Evolutionary conservation across 2,113 vertebrate genomes (phyloP).

Genomic region (Callopanchax toddi): DNA sequence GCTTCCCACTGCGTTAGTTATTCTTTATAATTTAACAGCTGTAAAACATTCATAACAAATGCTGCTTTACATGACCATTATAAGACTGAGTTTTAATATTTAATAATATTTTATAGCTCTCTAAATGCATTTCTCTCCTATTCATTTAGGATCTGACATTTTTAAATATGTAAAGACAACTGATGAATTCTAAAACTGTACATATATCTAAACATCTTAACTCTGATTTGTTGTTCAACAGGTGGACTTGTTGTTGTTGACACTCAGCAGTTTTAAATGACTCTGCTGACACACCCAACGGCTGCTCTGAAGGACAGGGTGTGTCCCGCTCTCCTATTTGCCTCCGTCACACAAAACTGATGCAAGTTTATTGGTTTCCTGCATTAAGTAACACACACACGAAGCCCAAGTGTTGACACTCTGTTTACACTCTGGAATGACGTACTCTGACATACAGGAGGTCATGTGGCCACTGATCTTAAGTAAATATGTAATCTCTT

Average conservation of each 20-base stretch:
- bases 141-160: no score
- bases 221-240: neutral
- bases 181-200: no score
- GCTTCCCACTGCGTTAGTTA: no score
- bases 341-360: conserved; percentile 13
- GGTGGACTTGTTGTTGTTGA: neutral
- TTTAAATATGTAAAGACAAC: no score
- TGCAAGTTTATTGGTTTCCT: neutral
- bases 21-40: no score
- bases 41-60: no score
- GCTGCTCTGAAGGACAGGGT: conserved; percentile 19
- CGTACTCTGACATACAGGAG: neutral
- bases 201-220: no score
- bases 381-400: neutral
- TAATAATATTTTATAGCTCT: no score
- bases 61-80: no score
- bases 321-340: conserved; percentile 6
- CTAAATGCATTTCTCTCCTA: no score
- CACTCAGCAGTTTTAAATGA: conserved; percentile 11
- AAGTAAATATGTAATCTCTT: neutral
- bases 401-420: no score
- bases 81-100: no score
- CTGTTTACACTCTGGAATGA: neutral
- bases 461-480: neutral
- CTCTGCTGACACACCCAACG: conserved; percentile 18